Percentiles rank a stretch among this genome's conserved stretches.
These are phyloP conservation scores for Tanytarsus gracilentus DNA, from an alignment of 2,888 invertebrate species.

Conservation along the genomic window DNA sequence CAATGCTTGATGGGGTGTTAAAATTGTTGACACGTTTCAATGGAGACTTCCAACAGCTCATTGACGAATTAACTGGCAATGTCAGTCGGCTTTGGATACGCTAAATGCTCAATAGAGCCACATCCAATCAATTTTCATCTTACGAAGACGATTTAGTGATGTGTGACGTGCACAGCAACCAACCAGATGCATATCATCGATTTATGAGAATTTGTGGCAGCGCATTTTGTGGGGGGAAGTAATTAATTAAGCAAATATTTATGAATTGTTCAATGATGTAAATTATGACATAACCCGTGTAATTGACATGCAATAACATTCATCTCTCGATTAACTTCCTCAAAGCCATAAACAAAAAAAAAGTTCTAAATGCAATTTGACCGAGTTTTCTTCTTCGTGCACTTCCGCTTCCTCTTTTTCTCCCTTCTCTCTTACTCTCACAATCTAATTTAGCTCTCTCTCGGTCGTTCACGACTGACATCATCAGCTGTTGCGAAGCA, in stretches of 20 bases:
- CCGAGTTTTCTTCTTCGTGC: conserved; percentile 3
- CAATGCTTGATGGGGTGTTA: conserved; percentile 7
- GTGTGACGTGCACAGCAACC: background rate
- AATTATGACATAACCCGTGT: conserved; percentile 23
- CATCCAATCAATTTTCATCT: background rate
- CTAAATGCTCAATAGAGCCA: background rate
- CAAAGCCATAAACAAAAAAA: conserved; percentile 1
- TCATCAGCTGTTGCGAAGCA: no score
- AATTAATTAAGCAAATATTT: conserved; percentile 29
- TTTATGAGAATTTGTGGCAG: background rate
- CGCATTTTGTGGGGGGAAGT: conserved; percentile 9
- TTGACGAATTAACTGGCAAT: conserved; percentile 10
- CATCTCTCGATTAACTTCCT: conserved; percentile 24
- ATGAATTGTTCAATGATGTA: conserved; percentile 7
- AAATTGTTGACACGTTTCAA: conserved; percentile 8
- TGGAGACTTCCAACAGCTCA: background rate
- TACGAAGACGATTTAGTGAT: background rate
- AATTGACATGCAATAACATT: conserved; percentile 24
- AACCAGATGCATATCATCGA: conserved; percentile 13
- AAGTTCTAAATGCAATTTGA: background rate
- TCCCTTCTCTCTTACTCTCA: no score
- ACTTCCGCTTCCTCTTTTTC: conserved; percentile 26
- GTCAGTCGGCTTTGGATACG: background rate
- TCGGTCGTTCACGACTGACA: no score
- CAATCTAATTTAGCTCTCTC: no score